phyloP scores from a whole-genome alignment of 2,888 invertebrate species.

The Schizaphis graminum region DNA sequence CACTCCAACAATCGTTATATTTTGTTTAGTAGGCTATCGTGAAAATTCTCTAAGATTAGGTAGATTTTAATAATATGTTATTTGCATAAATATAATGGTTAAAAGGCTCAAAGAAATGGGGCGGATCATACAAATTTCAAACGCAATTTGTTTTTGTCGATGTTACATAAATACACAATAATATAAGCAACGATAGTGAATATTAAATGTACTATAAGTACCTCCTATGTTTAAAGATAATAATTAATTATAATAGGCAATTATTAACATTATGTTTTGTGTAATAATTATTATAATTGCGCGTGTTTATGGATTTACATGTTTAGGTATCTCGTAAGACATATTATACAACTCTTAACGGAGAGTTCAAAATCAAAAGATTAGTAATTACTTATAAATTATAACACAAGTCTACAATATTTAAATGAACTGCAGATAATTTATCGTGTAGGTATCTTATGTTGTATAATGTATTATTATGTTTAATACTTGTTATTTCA shows the following conservation, averaged over 20 bases:
- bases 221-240: neutral
- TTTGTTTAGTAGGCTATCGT: neutral
- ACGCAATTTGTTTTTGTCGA: neutral
- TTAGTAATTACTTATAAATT: neutral
- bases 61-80: neutral
- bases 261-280: neutral
- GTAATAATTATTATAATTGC: neutral
- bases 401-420: neutral
- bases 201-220: neutral
- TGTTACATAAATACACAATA: neutral
- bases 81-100: neutral
- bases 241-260: neutral
- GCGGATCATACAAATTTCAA: neutral
- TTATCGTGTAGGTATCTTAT: neutral
- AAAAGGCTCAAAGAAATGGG: neutral
- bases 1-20: neutral
- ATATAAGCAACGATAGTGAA: neutral
- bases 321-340: neutral
- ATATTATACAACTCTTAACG: neutral
- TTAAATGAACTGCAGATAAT: neutral
- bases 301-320: neutral
- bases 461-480: too few relatives aligned
- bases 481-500: neutral
- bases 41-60: neutral
- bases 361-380: neutral